Evolutionary conservation across 2,888 invertebrate species (phyloP).

Genomic region (Latrodectus elegans): DNA sequence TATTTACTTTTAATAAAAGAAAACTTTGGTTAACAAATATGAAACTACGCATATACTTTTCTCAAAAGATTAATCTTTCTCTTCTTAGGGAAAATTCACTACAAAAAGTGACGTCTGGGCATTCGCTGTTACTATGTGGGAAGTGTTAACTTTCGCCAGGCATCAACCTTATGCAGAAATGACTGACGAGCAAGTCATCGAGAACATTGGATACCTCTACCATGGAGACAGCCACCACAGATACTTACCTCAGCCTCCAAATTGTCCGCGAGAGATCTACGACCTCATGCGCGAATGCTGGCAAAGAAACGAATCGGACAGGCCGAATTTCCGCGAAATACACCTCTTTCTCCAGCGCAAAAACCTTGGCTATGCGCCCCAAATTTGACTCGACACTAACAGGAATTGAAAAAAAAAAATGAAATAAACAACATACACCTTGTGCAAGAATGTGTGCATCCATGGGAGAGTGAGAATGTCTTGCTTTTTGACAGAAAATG

Average conservation of each 20-base stretch:
- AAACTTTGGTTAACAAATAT: too few relatives aligned
- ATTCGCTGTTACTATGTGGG: constrained; percentile 91
- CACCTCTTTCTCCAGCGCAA: constrained; percentile 88
- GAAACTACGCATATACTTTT: too few relatives aligned
- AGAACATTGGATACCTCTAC: constrained; percentile 79
- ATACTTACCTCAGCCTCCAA: constrained; percentile 81
- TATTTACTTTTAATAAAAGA: too few relatives aligned
- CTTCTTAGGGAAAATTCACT: constrained; percentile 86
- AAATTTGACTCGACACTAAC: constrained; percentile 45
- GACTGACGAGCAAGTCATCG: constrained; percentile 86
- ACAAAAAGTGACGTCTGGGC: constrained; percentile 93
- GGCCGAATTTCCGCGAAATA: constrained; percentile 91
- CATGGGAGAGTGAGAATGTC: not conserved
- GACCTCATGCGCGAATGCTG: constrained; percentile 94
- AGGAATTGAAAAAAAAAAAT: not conserved
- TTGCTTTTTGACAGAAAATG: not conserved
- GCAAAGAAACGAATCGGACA: constrained; percentile 85
- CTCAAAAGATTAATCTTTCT: not conserved
- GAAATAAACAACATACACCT: not conserved
- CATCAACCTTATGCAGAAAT: constrained; percentile 85
- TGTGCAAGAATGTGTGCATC: not conserved
- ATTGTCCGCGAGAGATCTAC: constrained; percentile 90
- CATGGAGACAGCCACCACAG: constrained; percentile 79
- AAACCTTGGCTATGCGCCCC: constrained; percentile 79
- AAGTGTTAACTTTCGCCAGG: constrained; percentile 86